Percentiles rank a stretch among this genome's conserved stretches.
These are phyloP conservation scores for Bergia puertoricense DNA, from an alignment of 92 coral and sea anemone species.

Conservation along the genomic window DNA sequence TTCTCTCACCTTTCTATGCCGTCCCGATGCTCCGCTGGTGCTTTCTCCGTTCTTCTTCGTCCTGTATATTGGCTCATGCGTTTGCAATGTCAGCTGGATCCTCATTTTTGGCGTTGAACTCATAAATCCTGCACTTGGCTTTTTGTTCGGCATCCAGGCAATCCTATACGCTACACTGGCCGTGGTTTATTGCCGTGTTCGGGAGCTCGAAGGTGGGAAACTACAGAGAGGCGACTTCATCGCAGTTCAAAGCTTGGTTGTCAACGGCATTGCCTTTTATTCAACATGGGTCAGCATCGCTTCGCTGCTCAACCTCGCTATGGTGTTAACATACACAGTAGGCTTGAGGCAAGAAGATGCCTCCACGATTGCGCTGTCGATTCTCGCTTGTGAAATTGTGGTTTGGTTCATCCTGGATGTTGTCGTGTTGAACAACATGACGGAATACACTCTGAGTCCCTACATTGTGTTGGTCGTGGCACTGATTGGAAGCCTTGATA, in stretches of 20 bases:
- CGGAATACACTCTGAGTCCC: conserved; percentile 66
- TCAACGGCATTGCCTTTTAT: conserved; percentile 80
- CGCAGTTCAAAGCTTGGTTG: conserved; percentile 69
- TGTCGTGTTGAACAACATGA: conserved; percentile 64
- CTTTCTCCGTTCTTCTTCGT: conserved; percentile 68
- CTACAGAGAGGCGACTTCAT: conserved; percentile 72
- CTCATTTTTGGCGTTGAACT: conserved; percentile 67
- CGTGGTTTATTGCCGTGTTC: conserved; percentile 58
- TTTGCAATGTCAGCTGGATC: conserved; percentile 74
- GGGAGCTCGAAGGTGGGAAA: conserved; percentile 54
- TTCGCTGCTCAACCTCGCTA: conserved; percentile 67
- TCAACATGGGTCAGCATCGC: conserved; percentile 82
- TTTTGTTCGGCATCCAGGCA: conserved; percentile 55
- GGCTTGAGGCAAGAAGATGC: conserved; percentile 65
- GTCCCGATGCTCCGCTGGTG: conserved; percentile 62
- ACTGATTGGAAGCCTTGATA: conserved; percentile 63
- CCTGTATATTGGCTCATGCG: conserved; percentile 61
- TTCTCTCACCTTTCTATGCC: conserved; percentile 71
- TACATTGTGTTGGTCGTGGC: conserved; percentile 77
- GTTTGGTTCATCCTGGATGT: conserved; percentile 81
- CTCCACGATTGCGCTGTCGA: conserved; percentile 69
- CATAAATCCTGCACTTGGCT: conserved; percentile 64
- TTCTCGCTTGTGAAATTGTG: conserved; percentile 58
- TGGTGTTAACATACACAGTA: conserved; percentile 65
- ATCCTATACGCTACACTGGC: conserved; percentile 63